phyloP scores from a whole-genome alignment of 2,113 vertebrate species.

The Butorides virescens region DNA sequence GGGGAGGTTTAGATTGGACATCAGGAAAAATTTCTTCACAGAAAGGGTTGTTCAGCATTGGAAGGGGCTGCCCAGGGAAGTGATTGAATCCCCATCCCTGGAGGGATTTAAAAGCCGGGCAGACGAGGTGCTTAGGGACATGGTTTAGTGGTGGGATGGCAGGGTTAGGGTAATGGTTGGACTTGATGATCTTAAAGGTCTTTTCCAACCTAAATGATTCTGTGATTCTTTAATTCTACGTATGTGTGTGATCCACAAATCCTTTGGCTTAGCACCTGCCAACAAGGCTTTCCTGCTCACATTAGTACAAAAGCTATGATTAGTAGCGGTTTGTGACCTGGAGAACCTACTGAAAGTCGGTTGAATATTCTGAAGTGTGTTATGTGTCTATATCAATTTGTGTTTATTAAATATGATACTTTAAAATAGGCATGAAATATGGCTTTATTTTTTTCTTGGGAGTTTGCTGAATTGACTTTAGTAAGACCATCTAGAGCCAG shows the following conservation, averaged over 20 bases:
- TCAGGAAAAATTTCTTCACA: no score
- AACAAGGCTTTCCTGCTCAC: background rate
- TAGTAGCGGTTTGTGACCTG: background rate
- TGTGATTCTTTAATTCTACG: no score
- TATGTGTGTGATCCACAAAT: background rate
- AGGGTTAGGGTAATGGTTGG: no score
- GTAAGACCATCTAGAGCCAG: background rate
- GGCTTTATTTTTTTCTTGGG: background rate
- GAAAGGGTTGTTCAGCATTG: no score
- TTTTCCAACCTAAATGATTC: no score
- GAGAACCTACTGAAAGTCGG: background rate
- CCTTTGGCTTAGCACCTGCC: background rate
- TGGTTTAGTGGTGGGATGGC: no score
- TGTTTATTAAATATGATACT: background rate
- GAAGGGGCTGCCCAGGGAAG: no score
- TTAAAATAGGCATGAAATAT: background rate
- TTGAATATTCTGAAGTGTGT: background rate
- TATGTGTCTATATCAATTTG: background rate
- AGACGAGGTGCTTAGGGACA: no score
- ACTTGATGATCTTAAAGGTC: no score
- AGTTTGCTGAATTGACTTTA: background rate
- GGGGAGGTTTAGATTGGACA: no score
- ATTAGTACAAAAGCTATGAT: background rate
- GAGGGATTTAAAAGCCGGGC: no score
- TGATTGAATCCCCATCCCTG: no score